Evolutionary conservation across 2,797 vertebrate genomes (phyloP).

Genomic region (Petrocephalus sullivani): DNA sequence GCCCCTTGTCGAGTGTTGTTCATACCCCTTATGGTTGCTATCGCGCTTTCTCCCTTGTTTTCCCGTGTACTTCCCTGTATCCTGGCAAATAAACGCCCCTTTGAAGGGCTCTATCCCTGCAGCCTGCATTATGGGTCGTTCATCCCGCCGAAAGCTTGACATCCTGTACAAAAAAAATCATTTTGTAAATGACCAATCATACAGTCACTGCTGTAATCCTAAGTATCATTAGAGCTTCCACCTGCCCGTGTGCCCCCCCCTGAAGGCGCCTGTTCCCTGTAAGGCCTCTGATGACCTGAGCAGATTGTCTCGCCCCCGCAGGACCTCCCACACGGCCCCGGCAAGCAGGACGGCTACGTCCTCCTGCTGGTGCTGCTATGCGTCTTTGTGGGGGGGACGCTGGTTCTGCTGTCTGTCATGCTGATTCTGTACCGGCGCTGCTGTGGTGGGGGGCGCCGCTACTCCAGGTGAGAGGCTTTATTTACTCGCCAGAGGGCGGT

Average conservation of each 20-base stretch:
- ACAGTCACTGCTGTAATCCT: no score
- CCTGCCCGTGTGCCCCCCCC: not conserved
- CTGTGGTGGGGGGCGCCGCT: slow-evolving; percentile 73
- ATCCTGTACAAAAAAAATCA: no score
- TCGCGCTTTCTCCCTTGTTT: no score
- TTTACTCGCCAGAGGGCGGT: no score
- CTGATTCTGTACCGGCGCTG: slow-evolving; percentile 85
- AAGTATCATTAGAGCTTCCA: not conserved
- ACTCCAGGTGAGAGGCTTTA: slow-evolving; percentile 69
- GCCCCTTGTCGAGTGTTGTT: no score
- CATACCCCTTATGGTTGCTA: no score
- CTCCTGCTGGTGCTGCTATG: slow-evolving; percentile 81
- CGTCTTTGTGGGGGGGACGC: slow-evolving; percentile 77
- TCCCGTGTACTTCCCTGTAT: no score
- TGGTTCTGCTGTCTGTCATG: slow-evolving; percentile 82
- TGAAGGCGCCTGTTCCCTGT: not conserved
- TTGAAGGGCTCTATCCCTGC: no score
- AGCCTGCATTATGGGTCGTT: no score
- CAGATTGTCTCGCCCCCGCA: slow-evolving; percentile 27
- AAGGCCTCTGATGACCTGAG: not conserved
- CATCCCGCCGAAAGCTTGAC: no score
- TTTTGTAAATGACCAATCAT: no score
- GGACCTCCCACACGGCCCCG: slow-evolving; percentile 62
- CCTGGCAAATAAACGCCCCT: no score
- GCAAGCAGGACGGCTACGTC: slow-evolving; percentile 77